Conservation (phyloP, 2,888 invertebrate species). For the Hartigia nigra region DNA sequence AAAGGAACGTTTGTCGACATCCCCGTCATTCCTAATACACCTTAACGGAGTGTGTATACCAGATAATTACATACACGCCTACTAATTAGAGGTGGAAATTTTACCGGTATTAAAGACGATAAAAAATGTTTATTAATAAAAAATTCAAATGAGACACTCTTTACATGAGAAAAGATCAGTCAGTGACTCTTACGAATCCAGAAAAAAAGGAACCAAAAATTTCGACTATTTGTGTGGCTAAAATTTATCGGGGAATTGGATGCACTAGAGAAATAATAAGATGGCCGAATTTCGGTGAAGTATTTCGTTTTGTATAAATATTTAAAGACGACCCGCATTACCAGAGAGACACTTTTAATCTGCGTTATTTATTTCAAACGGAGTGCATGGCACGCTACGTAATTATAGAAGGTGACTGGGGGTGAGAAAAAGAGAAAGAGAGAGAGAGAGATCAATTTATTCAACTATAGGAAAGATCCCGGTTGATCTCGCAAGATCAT, state of each 20-base stretch:
- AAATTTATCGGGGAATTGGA: too few species aligned
- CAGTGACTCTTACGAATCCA: neutral
- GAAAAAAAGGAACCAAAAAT: neutral
- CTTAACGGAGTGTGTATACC: neutral
- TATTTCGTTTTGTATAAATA: constrained; percentile 31
- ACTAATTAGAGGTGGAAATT: neutral
- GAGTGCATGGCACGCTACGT: constrained; percentile 37
- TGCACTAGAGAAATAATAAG: neutral
- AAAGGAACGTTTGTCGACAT: neutral
- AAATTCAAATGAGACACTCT: neutral
- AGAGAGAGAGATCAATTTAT: too few species aligned
- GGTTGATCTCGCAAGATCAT: too few species aligned
- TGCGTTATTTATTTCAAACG: constrained; percentile 56
- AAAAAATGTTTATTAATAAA: neutral
- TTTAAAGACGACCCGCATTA: constrained; percentile 43
- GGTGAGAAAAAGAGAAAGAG: constrained; percentile 14
- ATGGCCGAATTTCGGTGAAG: neutral
- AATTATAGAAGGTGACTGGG: constrained; percentile 34
- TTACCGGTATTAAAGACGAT: neutral
- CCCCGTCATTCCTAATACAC: neutral
- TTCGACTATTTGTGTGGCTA: too few species aligned
- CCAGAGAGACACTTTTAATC: constrained; percentile 56
- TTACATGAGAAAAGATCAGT: neutral
- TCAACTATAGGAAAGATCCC: too few species aligned
- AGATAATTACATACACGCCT: neutral